Conservation (phyloP, 2,888 invertebrate species). For the Scaptomyza tumidula region DNA sequence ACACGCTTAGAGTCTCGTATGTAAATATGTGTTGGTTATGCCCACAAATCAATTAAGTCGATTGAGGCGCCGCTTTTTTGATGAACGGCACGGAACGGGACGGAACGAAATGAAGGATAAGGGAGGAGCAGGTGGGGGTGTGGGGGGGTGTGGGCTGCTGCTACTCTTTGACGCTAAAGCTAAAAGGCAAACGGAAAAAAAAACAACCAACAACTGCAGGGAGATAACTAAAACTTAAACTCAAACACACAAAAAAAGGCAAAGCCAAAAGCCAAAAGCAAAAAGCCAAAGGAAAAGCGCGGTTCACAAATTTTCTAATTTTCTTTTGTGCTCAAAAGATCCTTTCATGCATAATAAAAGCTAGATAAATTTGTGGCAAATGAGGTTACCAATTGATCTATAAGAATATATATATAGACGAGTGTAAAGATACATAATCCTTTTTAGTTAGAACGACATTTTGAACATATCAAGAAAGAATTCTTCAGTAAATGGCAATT, state of each 20-base stretch:
- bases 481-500: too few species aligned
- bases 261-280: background rate
- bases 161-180: conserved; percentile 34
- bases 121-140: background rate
- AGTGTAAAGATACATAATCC: background rate
- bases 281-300: conserved; percentile 18
- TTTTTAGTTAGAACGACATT: background rate
- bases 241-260: conserved; percentile 20
- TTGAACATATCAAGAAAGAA: background rate
- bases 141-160: background rate
- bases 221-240: conserved; percentile 1
- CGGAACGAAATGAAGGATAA: background rate
- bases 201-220: background rate
- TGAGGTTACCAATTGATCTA: background rate
- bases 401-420: background rate
- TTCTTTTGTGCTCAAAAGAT: conserved; percentile 3
- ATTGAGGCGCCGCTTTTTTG: conserved; percentile 71
- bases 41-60: conserved; percentile 83
- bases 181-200: conserved; percentile 37
- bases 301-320: conserved; percentile 16
- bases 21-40: conserved; percentile 77
- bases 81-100: conserved; percentile 4
- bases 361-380: background rate
- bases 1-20: conserved; percentile 26
- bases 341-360: background rate